Evolutionary conservation across 64 coral and sea anemone genomes (phyloP).

Genomic region (Montipora foliosa): DNA sequence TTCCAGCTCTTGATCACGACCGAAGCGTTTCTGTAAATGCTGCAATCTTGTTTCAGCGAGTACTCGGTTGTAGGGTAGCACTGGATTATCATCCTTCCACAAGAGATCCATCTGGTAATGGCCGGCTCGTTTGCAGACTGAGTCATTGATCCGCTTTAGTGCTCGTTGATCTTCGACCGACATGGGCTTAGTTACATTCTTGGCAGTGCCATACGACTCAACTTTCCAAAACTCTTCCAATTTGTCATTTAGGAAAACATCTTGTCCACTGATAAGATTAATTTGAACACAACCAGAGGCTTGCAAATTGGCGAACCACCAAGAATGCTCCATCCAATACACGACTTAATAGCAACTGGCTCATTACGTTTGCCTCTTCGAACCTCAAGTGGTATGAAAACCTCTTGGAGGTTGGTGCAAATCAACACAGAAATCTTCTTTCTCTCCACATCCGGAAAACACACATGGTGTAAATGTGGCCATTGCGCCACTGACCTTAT

Average conservation of each 20-base stretch:
- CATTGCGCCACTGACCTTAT: slow-evolving; percentile 1
- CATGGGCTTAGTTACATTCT: not conserved
- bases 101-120: slow-evolving; percentile 61
- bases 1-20: no score
- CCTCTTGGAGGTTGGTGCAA: slow-evolving; percentile 30
- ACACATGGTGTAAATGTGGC: slow-evolving; percentile 32
- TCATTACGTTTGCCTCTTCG: slow-evolving; percentile 37
- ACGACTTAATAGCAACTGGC: slow-evolving; percentile 58
- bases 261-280: not conserved
- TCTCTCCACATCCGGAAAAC: slow-evolving; percentile 46
- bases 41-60: no score
- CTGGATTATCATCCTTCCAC: slow-evolving; percentile 36
- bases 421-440: slow-evolving; percentile 60
- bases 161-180: slow-evolving; percentile 51
- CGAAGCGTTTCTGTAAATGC: no score
- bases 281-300: not conserved
- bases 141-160: slow-evolving; percentile 2
- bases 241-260: not conserved
- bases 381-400: slow-evolving; percentile 67
- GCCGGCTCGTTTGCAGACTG: slow-evolving; percentile 13
- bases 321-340: slow-evolving; percentile 67
- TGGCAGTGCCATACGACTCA: slow-evolving; percentile 12
- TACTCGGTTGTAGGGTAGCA: slow-evolving; percentile 33
- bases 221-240: slow-evolving; percentile 34
- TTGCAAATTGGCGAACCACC: not conserved